Base-by-base conservation (phyloP, 2,797 vertebrate species). In the Enteromius paludinosus region DNA sequence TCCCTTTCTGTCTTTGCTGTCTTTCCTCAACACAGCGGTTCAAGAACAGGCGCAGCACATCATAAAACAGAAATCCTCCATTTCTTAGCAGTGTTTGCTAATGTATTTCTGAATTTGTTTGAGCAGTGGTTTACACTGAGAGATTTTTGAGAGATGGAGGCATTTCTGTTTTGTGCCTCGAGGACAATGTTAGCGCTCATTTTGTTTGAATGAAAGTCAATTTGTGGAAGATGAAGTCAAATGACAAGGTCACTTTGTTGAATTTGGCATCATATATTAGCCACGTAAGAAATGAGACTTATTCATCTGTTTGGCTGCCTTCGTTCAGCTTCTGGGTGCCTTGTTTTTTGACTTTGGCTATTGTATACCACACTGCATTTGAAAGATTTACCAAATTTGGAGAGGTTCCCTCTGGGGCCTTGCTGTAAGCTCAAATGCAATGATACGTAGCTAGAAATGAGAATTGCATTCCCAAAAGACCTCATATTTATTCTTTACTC, bases 1-100 rank as follows among this genome's bases (percentile, higher is more conserved):
- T 99, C 93, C 91, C 93, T 93, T 93, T 98, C 96, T 93, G 94
- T 89, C 89, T 91, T 41, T 49, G 66, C 59, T 66, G 70, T 45
- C 14, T 62, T 38, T 23, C 33, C 52, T 23, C 3, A 61, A 82
- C 11, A 20, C 52, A 25, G 23, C 17, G 1, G 72, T 59, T 28
- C 75, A 52, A 78, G 76, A 66, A 52, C 28, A 65, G 62, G 62
- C 9, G 17, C 66, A 35, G 49, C 33, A 30, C 45, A 14, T 59
- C 3, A 38, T 11, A 49, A 41, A 65, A 6, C 59, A 89, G 81
- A 85, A 89, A 69, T 70, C 41, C 59, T 85, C 87, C 78, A 87
- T 86, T 92, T 94, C 93, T 93, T 89, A 93, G 91, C 92, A 89
- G 90, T 89, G 87, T 91, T 90, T 41, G 38, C 30, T 18, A 15